phyloP scores from a whole-genome alignment of 2,113 vertebrate genomes.

The Furnarius figulus region DNA sequence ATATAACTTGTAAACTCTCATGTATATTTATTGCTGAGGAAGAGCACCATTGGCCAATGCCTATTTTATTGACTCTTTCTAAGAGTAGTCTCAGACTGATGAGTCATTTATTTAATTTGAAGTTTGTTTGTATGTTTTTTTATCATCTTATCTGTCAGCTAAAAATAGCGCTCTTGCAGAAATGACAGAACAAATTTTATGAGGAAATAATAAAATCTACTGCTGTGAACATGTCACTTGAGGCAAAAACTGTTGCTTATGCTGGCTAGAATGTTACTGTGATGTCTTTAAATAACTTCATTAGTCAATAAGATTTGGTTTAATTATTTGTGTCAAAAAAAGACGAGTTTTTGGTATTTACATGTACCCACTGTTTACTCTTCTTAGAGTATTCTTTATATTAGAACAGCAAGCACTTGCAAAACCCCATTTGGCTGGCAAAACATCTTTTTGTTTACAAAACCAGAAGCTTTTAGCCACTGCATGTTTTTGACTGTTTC shows the following conservation, averaged over 20 bases:
- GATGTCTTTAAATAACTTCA: slow-evolving; percentile 69
- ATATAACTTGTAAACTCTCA: background rate
- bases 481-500: slow-evolving; percentile 26
- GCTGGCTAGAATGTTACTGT: slow-evolving; percentile 50
- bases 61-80: background rate
- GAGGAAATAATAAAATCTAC: slow-evolving; percentile 56
- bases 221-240: slow-evolving; percentile 68
- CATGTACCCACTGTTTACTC: slow-evolving; percentile 57
- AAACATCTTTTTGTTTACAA: slow-evolving; percentile 47
- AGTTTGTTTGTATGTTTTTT: background rate
- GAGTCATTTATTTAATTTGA: slow-evolving; percentile 14
- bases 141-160: background rate
- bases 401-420: slow-evolving; percentile 33
- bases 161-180: slow-evolving; percentile 58
- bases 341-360: slow-evolving; percentile 44
- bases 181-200: slow-evolving; percentile 54
- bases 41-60: background rate
- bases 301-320: slow-evolving; percentile 64
- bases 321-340: slow-evolving; percentile 73
- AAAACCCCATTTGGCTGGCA: slow-evolving; percentile 40
- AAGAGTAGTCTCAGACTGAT: background rate
- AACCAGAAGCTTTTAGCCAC: slow-evolving; percentile 39
- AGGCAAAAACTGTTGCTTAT: slow-evolving; percentile 64
- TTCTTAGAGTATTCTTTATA: slow-evolving; percentile 41
- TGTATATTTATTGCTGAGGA: background rate